Base-by-base conservation (phyloP, 2,888 invertebrate species). In the Iphiclides podalirius region DNA sequence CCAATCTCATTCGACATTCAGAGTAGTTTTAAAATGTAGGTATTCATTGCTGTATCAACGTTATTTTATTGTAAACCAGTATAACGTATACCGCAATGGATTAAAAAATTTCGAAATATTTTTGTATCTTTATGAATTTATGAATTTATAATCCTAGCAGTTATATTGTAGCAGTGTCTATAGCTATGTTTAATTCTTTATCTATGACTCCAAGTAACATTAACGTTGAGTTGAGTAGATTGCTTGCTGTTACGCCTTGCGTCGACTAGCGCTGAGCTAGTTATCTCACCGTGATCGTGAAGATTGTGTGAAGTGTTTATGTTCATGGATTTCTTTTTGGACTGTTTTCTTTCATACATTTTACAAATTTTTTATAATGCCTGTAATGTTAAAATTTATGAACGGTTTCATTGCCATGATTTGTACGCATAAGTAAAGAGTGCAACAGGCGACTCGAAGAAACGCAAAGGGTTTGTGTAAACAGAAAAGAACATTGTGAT, bases 391-490 rank as follows among this genome's bases (percentile, higher is more conserved):
- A 54, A 66, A 74, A 69, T 64, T 63, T 66, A 61, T 60, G 57
- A 70, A 67, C 62, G 57, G 60, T 49, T 57, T 61, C 37, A 52
- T 67, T 58, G 63, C 11, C 60, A 64, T 64, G 63, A 67, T 68
- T 64, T 70, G 58, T 57, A 67, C 67, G 62, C 63, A 67, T 57
- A 73, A 78, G 58, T 55, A 53, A 52, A 58, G 50, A 61, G 82
- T 87, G 87, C 85, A 86, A 86, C 87, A 86, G 85, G 86, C 86
- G 65, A 72, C 69, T 58, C 46, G 55, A 68, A 71, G 68, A 72
- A 67, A 64, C 64, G 63, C 64, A 53, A 67, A 71, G 69, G 67
- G 64, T 62, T 66, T 66, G 74, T 76, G 82, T 82, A 85, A 84
- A 84, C 79, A 80, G 66, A 69, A 63, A 65, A 67, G 64, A 76